Percentiles rank a stretch among this genome's conserved stretches.
Conservation (phyloP, 2,888 invertebrate species). For the Pachydiplax longipennis region DNA sequence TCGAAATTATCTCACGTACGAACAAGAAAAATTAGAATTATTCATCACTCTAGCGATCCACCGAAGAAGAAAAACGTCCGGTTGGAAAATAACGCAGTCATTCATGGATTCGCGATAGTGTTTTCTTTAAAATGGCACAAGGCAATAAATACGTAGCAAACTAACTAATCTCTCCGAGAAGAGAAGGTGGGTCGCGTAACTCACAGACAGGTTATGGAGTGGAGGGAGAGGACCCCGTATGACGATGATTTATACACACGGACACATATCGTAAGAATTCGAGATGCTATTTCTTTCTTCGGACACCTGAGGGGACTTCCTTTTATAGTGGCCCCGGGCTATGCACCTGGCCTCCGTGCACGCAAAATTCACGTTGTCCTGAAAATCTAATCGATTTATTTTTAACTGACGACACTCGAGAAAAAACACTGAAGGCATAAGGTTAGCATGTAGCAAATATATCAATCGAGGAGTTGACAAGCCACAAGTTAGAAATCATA, state of each 20-base stretch:
- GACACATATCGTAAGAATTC: background rate
- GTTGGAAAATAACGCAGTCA: too few species aligned
- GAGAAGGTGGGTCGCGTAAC: background rate
- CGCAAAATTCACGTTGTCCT: background rate
- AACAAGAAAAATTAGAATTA: too few species aligned
- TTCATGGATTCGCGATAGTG: too few species aligned
- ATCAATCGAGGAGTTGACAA: background rate
- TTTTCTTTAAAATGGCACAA: background rate
- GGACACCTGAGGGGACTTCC: background rate
- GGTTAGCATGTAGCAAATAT: background rate
- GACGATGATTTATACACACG: background rate
- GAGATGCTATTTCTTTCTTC: background rate
- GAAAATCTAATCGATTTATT: background rate
- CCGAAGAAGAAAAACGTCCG: too few species aligned
- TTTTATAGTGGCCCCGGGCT: background rate
- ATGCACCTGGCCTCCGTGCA: background rate
- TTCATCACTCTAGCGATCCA: too few species aligned
- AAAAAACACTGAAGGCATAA: background rate
- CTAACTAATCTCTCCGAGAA: background rate
- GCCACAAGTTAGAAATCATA: background rate
- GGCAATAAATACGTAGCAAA: background rate
- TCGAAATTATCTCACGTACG: too few species aligned
- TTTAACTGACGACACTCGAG: background rate
- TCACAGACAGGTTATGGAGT: background rate
- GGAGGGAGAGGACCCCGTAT: background rate